These are phyloP conservation scores for Ptilonorhynchus violaceus DNA, from an alignment of 2,113 vertebrate species.

Conservation along the genomic window DNA sequence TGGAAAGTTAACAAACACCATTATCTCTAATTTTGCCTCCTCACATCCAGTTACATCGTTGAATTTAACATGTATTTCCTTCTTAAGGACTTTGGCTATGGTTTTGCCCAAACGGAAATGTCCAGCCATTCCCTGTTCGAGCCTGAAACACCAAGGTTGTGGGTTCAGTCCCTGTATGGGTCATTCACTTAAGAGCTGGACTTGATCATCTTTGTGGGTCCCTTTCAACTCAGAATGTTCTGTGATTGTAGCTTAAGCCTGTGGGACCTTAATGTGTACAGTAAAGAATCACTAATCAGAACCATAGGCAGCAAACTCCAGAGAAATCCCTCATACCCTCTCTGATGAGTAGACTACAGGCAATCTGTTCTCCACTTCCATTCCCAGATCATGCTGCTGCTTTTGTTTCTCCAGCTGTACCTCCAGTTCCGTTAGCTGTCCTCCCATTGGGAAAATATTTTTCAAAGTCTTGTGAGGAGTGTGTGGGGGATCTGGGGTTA, in stretches of 20 bases:
- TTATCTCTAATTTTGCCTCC: constrained; percentile 91
- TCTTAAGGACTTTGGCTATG: constrained; percentile 87
- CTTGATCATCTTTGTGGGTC: not conserved
- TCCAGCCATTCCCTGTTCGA: constrained; percentile 79
- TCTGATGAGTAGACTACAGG: constrained; percentile 92
- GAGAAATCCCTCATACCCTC: constrained; percentile 77
- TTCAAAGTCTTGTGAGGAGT: not conserved
- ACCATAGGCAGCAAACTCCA: constrained; percentile 86
- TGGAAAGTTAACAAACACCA: constrained; percentile 92
- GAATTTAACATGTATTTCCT: constrained; percentile 90
- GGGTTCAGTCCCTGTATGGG: not conserved
- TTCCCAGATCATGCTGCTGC: constrained; percentile 86
- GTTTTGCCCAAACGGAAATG: constrained; percentile 90
- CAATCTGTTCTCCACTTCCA: constrained; percentile 88
- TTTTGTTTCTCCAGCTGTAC: not conserved
- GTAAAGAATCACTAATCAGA: constrained; percentile 84
- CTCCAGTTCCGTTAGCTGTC: not conserved
- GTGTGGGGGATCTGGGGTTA: not conserved
- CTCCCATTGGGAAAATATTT: not conserved
- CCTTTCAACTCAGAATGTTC: not conserved
- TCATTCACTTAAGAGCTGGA: too few relatives aligned
- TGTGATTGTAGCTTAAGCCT: constrained; percentile 61
- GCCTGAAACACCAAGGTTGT: not conserved
- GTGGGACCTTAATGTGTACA: constrained; percentile 83
- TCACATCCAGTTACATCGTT: constrained; percentile 91